phyloP scores from a whole-genome alignment of 2,888 invertebrate genomes.

The Camptogramma bilineatum region DNA sequence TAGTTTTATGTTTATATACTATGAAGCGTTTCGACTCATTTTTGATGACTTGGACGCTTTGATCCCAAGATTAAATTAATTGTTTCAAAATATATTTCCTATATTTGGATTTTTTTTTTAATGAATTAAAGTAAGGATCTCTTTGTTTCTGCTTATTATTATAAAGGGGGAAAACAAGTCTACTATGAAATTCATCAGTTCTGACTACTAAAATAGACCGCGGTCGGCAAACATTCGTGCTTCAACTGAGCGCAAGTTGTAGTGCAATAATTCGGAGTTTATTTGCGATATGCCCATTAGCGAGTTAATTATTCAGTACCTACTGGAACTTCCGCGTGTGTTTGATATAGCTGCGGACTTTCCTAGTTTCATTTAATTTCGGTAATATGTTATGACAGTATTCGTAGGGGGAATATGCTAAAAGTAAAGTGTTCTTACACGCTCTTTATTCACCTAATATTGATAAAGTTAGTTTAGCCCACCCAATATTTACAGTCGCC shows the following conservation, averaged over 20 bases:
- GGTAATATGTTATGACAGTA: slow-evolving; percentile 29
- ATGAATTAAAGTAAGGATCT: background rate
- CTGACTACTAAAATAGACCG: slow-evolving; percentile 19
- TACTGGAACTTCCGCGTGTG: slow-evolving; percentile 53
- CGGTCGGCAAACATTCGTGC: slow-evolving; percentile 38
- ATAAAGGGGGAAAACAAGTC: background rate
- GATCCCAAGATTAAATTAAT: background rate
- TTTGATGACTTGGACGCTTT: slow-evolving; percentile 8
- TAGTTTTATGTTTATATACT: slow-evolving; percentile 41
- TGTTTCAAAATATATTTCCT: background rate
- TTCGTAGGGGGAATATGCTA: slow-evolving; percentile 15
- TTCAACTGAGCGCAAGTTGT: slow-evolving; percentile 60
- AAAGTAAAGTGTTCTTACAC: background rate
- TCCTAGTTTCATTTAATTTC: slow-evolving; percentile 22
- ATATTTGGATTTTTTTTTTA: background rate
- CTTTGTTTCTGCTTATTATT: background rate
- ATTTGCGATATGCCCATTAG: slow-evolving; percentile 80
- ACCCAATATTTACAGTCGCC: no score
- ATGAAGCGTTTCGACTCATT: slow-evolving; percentile 49
- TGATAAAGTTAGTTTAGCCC: background rate
- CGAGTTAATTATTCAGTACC: slow-evolving; percentile 77
- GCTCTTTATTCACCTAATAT: background rate
- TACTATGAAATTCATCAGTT: slow-evolving; percentile 6
- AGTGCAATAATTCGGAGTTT: slow-evolving; percentile 79
- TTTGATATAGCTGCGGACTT: slow-evolving; percentile 28